Base-by-base conservation (phyloP, 2,113 vertebrate genomes). In the Amazona guildingii region DNA sequence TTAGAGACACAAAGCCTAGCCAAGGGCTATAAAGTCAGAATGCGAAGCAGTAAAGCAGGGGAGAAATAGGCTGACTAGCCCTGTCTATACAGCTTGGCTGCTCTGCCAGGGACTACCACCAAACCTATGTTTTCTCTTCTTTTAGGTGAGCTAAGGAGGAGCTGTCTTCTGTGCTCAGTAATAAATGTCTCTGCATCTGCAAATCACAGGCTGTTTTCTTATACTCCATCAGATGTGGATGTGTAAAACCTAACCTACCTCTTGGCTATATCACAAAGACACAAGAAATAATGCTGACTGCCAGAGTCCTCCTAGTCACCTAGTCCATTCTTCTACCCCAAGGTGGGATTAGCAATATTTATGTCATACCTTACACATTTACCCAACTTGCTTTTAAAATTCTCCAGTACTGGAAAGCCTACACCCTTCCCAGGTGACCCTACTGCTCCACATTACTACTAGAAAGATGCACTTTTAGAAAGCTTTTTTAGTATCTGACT, bases 1-100 rank as follows among this genome's bases (percentile, higher is more conserved):
- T 91, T 80, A 92, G 86, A 96, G 96, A 96, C 91, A 94, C 54
- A 89, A 94, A 95, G 75, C 86, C 88, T 84, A 83, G 95, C 77
- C 96, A 96, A 94, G 85, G 83, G 88, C 91, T 94, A 63, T 79
- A 95, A 95, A 94, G 62, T 46, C 67, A 80, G 70, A 94, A 80
- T 13, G n/a, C 4, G 63, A 89, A 94, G 74, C 83, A 77, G 41
- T 33, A 80, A 69, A 67, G 59, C 3, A 1, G 35, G 8, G 27
- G 33, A 91, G 74, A 85, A 94, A 89, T 8, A 64, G 55, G 31
- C 54, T 91, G 74, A 95, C 70, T 48, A 31, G 43, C 46, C 35
- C 39, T 82, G 43, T 63, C 91, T 86, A 11, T 73, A 64, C 27
- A 89, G n/a, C 46, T 87, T 85, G 81, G 67, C 48, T 89, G 62